Percentiles rank a stretch among this genome's conserved stretches.
Conservation (phyloP, 1,140 invertebrate species). For the Bombus pascuorum region DNA sequence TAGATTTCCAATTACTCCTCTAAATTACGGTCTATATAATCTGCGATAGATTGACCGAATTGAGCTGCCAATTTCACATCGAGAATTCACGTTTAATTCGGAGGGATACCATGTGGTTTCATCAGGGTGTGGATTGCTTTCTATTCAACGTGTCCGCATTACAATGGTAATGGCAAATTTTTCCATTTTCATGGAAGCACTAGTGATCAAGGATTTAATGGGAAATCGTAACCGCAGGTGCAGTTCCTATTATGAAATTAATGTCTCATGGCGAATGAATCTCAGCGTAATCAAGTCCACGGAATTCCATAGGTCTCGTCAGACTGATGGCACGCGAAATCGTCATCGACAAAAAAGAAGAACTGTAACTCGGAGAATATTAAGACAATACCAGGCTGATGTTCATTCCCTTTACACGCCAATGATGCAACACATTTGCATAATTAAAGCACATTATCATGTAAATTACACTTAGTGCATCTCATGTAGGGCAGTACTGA, state of each 20-base stretch:
- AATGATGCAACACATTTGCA: conserved; percentile 16
- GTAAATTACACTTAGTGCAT: conserved; percentile 1
- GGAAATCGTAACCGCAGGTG: background rate
- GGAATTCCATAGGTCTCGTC: conserved; percentile 9
- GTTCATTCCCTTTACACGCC: conserved; percentile 27
- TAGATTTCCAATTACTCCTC: background rate
- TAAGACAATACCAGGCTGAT: background rate
- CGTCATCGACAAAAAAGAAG: conserved; percentile 17
- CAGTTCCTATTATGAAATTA: background rate
- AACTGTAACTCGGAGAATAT: conserved; percentile 5
- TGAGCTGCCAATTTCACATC: background rate
- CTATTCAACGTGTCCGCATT: too few species aligned
- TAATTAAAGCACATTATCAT: conserved; percentile 36
- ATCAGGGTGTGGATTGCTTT: too few species aligned
- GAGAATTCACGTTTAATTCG: background rate
- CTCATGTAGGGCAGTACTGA: too few species aligned
- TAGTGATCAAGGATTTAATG: background rate
- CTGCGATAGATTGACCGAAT: background rate
- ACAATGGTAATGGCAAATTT: background rate
- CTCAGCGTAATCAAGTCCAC: background rate
- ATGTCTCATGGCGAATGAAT: background rate
- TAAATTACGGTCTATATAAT: background rate
- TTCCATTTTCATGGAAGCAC: conserved; percentile 15
- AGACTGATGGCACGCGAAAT: conserved; percentile 10
- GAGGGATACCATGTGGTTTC: too few species aligned